Percentiles rank a stretch among this genome's conserved stretches.
phyloP scores from a whole-genome alignment of 2,888 invertebrate species.

The Odontocerum albicorne region DNA sequence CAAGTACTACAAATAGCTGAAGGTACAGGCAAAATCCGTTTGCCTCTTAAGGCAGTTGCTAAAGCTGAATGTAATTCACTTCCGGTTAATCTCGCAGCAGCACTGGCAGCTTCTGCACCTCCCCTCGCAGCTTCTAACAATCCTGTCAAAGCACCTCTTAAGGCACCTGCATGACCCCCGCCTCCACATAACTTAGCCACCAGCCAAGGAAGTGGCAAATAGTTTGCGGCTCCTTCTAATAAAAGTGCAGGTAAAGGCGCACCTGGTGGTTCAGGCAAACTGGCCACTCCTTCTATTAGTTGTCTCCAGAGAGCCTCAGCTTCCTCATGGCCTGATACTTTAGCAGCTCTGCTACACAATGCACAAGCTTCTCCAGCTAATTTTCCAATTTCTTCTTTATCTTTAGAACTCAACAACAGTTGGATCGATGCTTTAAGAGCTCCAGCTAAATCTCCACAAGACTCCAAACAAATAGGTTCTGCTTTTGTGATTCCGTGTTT shows the following conservation, averaged over 20 bases:
- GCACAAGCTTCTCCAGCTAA: slow-evolving; percentile 43
- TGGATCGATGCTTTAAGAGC: slow-evolving; percentile 47
- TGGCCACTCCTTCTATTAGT: slow-evolving; percentile 31
- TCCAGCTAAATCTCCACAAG: slow-evolving; percentile 47
- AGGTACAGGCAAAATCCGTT: slow-evolving; percentile 27
- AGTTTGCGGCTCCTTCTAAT: slow-evolving; percentile 45
- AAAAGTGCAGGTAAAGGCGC: slow-evolving; percentile 42
- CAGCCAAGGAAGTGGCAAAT: slow-evolving; percentile 45
- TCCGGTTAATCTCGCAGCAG: slow-evolving; percentile 37
- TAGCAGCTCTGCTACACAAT: slow-evolving; percentile 43
- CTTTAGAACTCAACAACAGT: slow-evolving; percentile 38
- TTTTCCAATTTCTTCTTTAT: slow-evolving; percentile 33
- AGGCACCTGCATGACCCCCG: slow-evolving; percentile 30
- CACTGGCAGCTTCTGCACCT: slow-evolving; percentile 32
- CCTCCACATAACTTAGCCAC: slow-evolving; percentile 41
- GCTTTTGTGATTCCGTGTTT: slow-evolving; percentile 45
- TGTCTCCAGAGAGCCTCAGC: slow-evolving; percentile 32
- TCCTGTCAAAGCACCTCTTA: slow-evolving; percentile 30
- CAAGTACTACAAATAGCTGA: slow-evolving; percentile 26
- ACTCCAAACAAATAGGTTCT: slow-evolving; percentile 50
- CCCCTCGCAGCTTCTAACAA: slow-evolving; percentile 31
- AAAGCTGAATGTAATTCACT: slow-evolving; percentile 34
- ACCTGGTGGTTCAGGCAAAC: slow-evolving; percentile 28
- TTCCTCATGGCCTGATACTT: slow-evolving; percentile 39
- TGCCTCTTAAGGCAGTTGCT: slow-evolving; percentile 40